Conservation (phyloP, 1,140 invertebrate species). For the Cheumatopsyche charites region DNA sequence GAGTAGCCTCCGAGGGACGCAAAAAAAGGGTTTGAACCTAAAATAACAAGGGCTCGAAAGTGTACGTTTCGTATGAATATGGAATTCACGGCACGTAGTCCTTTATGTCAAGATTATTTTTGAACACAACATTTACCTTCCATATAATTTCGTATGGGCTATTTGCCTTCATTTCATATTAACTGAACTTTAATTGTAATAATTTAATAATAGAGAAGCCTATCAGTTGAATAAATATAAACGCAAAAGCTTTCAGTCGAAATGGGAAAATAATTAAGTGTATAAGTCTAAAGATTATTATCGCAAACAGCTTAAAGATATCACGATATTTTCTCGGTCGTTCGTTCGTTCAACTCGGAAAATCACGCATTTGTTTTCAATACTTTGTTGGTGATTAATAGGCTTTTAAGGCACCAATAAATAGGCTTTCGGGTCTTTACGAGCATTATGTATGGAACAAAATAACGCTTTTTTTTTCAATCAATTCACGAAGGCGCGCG, state of each 20-base stretch:
- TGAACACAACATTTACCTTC: constrained; percentile 22
- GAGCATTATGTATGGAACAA: neutral
- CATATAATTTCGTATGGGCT: neutral
- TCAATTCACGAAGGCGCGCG: neutral
- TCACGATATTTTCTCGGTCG: neutral
- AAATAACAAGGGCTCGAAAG: constrained; percentile 19
- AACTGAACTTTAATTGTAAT: no score
- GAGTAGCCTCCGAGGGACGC: constrained; percentile 6
- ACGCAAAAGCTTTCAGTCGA: no score
- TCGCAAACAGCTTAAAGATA: neutral
- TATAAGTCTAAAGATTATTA: neutral
- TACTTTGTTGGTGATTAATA: constrained; percentile 14
- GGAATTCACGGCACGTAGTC: constrained; percentile 17
- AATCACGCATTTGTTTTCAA: constrained; percentile 15
- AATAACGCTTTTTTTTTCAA: neutral
- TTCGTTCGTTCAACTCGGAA: neutral
- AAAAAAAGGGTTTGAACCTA: constrained; percentile 19
- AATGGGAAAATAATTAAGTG: neutral
- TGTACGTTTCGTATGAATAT: constrained; percentile 18
- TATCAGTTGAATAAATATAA: no score
- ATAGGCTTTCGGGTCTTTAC: constrained; percentile 3
- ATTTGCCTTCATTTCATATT: neutral
- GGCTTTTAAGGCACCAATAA: constrained; percentile 13
- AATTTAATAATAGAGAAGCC: no score
- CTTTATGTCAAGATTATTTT: constrained; percentile 24